Evolutionary conservation across 2,888 invertebrate species (phyloP), one percentile per base, ranked within the genome.

Genomic region (Andrena minutula): DNA sequence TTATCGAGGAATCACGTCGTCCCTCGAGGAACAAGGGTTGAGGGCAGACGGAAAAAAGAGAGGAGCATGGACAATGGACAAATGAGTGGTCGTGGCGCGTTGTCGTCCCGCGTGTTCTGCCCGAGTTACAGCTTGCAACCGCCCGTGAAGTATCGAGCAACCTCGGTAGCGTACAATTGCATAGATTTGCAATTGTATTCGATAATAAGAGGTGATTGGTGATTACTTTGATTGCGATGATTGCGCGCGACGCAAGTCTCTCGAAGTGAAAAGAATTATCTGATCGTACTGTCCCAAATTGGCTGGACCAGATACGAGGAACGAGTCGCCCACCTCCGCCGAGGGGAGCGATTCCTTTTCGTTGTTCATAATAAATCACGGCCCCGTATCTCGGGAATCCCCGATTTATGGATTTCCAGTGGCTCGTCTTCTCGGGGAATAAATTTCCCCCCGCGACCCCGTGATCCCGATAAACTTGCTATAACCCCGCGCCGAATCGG

Each of bases 1-100:
- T 91, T 91, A 88, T 88, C 85, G 84, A 87, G 85, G 85, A 87
- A 90, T 89, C 87, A 72, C 84, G 78, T 83, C 75, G 83, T 70
- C 73, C 82, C 75, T 66, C 51, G 76, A 69, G 79, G 77, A 63
- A 69, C 70, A 49, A 53, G 12, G 20, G 35, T 7, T 10, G 12
- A 30, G n/a, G 47, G 63, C 49, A 74, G 51, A 56, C 16, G 26
- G 56, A 49, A 20, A 69, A 71, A 75, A 70, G 41, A 32, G 58
- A 51, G 32, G 23, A 73, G 75, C 61, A 56, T 53, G 79, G 72
- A 72, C 79, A 49, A 41, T 26, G 71, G 78, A 76, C 77, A 77
- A 79, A 68, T 53, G 78, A 76, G 77, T n/a, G 78, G 20, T 32
- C 63, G 61, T 41, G 53, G 20, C 7, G 77, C 63, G 51, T 69